Conservation (phyloP, 1,140 invertebrate genomes). For the Ctenoplectra terminalis region DNA sequence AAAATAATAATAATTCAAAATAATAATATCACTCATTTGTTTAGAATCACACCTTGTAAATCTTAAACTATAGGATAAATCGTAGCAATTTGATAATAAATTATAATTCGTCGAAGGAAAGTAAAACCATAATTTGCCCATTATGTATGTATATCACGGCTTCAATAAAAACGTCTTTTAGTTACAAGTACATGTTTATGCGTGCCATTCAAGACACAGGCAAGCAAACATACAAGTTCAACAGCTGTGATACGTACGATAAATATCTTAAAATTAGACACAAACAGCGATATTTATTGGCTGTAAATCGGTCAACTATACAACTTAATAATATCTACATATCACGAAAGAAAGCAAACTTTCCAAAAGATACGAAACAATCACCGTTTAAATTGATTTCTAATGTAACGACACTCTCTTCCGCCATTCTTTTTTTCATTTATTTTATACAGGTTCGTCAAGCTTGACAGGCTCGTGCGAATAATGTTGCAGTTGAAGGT, state of each 20-base stretch:
- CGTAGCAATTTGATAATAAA: background rate
- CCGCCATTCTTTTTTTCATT: background rate
- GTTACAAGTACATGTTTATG: constrained; percentile 12
- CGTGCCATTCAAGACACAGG: constrained; percentile 14
- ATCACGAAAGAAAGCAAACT: constrained; percentile 44
- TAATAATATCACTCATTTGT: background rate
- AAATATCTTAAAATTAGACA: constrained; percentile 60
- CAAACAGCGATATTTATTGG: constrained; percentile 51
- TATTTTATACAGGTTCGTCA: constrained; percentile 20
- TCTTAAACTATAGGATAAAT: background rate
- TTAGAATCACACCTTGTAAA: background rate
- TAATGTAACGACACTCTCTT: background rate
- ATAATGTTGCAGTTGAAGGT: constrained; percentile 18
- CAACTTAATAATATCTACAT: constrained; percentile 25
- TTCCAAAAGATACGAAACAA: constrained; percentile 34
- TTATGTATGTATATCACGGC: background rate
- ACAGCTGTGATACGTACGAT: constrained; percentile 54
- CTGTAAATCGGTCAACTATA: constrained; percentile 27
- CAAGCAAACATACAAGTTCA: constrained; percentile 37
- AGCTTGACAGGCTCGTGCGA: constrained; percentile 14
- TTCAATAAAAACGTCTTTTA: constrained; percentile 1
- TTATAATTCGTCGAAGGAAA: constrained; percentile 16
- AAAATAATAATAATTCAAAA: too few relatives aligned
- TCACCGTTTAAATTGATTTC: background rate
- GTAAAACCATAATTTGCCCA: background rate